Percentiles rank a stretch among this genome's conserved stretches.
phyloP scores from a whole-genome alignment of 2,113 vertebrate genomes.

The Danio rerio region DNA sequence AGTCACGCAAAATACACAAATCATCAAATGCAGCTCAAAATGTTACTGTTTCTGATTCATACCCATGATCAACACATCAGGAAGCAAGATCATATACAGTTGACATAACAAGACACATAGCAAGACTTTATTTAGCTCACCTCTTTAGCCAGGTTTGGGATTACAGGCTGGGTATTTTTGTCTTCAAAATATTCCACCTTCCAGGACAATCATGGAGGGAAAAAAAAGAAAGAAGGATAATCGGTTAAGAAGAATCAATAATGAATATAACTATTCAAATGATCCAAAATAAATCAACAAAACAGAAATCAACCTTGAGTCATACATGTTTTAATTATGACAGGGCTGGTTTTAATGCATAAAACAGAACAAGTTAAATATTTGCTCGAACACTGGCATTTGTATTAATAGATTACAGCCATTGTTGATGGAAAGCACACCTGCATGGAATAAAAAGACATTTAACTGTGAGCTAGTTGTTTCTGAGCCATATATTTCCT shows the following conservation, averaged over 20 bases:
- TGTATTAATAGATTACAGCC: not conserved
- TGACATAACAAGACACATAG: constrained; percentile 24
- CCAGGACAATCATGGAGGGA: constrained; percentile 48
- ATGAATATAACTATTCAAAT: not conserved
- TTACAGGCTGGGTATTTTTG: constrained; percentile 60
- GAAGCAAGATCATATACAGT: constrained; percentile 11
- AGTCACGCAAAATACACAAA: constrained; percentile 28
- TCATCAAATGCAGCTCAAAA: constrained; percentile 7
- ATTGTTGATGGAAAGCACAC: not conserved
- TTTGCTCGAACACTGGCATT: not conserved
- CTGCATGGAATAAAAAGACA: not conserved
- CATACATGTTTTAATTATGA: not conserved
- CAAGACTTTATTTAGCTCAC: constrained; percentile 67
- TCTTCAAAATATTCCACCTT: constrained; percentile 78
- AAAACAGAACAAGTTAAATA: not conserved
- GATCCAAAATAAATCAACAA: not conserved
- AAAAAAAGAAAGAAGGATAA: not conserved
- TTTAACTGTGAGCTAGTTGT: constrained; percentile 8
- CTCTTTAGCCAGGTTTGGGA: constrained; percentile 71
- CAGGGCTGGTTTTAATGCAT: too few species aligned
- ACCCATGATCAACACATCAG: not conserved
- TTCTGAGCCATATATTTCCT: constrained; percentile 1
- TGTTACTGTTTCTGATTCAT: not conserved
- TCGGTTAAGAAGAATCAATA: constrained; percentile 19
- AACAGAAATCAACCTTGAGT: not conserved